Percentiles rank a stretch among this genome's conserved stretches.
phyloP scores from a whole-genome alignment of 2,888 invertebrate species.

The Hypselothyrea guttata region DNA sequence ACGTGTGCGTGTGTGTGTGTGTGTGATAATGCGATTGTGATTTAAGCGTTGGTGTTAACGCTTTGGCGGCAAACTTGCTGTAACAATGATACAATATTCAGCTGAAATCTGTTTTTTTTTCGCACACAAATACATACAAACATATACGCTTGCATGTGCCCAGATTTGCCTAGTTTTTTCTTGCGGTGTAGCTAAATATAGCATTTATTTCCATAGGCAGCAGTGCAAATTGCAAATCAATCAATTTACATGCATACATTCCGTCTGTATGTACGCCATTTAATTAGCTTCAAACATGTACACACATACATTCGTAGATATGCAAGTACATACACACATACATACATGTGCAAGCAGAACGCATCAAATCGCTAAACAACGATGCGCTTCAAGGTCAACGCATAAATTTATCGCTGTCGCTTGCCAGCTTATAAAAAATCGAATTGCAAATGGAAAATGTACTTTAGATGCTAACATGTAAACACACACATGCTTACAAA shows the following conservation, averaged over 20 bases:
- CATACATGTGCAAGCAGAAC: not conserved
- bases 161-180: conserved; percentile 8
- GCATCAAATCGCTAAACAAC: conserved; percentile 21
- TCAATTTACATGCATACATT: conserved; percentile 8
- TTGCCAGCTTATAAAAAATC: conserved; percentile 31
- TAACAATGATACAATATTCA: not conserved
- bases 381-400: conserved; percentile 42
- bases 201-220: conserved; percentile 6
- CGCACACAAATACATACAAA: too few species aligned
- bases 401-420: conserved; percentile 35
- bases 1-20: not conserved
- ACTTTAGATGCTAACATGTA: conserved; percentile 12
- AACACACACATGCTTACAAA: conserved; percentile 5
- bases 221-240: conserved; percentile 11
- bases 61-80: conserved; percentile 30
- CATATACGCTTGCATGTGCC: not conserved
- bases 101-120: too few species aligned
- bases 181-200: conserved; percentile 20
- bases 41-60: not conserved
- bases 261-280: conserved; percentile 1
- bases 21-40: not conserved
- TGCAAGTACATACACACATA: too few species aligned
- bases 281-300: not conserved
- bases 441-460: conserved; percentile 35
- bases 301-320: not conserved